Conservation (phyloP, 2,797 vertebrate genomes). For the Pantherophis vulpinus region DNA sequence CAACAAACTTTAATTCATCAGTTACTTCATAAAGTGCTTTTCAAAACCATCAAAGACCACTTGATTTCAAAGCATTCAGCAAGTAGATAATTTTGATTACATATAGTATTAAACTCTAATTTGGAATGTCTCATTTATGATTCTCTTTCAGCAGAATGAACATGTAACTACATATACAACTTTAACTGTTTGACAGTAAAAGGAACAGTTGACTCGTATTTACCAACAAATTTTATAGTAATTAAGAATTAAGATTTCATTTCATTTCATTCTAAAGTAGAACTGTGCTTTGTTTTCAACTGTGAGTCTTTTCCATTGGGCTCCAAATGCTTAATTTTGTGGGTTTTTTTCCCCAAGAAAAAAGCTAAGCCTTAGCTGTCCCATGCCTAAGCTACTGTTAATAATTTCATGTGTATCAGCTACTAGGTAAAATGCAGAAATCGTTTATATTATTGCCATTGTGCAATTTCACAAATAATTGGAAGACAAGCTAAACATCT, state of each 20-base stretch:
- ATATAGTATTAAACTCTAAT: not conserved
- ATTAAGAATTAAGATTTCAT: not conserved
- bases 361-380: not conserved
- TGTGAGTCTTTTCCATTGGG: not conserved
- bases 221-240: not conserved
- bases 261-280: not conserved
- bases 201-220: not conserved
- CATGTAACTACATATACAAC: not conserved
- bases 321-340: not conserved
- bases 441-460: not conserved
- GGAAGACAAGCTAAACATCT: not conserved
- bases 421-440: not conserved
- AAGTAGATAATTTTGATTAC: not conserved
- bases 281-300: not conserved
- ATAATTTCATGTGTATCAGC: not conserved
- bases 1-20: not conserved
- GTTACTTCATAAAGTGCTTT: not conserved
- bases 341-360: not conserved
- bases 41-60: not conserved
- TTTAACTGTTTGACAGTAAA: not conserved
- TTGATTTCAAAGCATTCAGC: not conserved
- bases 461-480: not conserved
- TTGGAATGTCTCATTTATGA: not conserved
- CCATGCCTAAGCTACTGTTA: not conserved
- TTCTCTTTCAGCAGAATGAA: not conserved